Base-by-base conservation (phyloP, 2,113 vertebrate species). In the Lampris incognitus region DNA sequence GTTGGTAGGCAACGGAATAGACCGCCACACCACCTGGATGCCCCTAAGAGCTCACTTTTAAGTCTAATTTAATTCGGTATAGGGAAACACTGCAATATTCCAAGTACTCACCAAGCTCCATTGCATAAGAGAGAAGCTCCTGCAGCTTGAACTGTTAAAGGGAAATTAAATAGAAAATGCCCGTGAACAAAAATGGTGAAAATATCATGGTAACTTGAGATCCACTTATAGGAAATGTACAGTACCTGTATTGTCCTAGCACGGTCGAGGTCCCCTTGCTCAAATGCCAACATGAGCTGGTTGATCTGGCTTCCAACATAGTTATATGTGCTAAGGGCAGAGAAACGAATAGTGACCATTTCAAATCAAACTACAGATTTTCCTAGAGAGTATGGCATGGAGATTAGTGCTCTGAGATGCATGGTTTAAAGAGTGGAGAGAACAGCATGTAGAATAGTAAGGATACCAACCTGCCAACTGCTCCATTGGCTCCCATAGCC, bases 271-370 rank as follows among this genome's bases (percentile, higher is more conserved):
- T 98, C 90, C 50, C 94, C 87, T 11, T 72, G 86, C 66, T 95
- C 88, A 86, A 96, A 97, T 42, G 94, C 96, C 50, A 89, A 79
- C 64, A 98, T 11, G 81, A 99, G 94, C 79, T 91, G 72, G 56
- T 95, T 96, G 69, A 81, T 75, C 58, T 88, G 85, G 76, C 44
- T 73, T 10, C 97, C 97, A 55, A 96, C 9, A 51, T 98, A 99
- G 92, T 99, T 99, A 78, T 97, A 99, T 2, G 97, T 98, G 78
- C 97, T 99, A 91, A 8, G 4, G 72, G 87, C 66, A 40, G 75
- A 90, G 0, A 64, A 37, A 73, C 8, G 0, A 56, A 78, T 51
- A 0, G 60, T 24, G 4, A 3, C 9, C 59, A 7, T 44, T 65
- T 4, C 2, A 46, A 63, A 63, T 10, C 6, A 10, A 52, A 5